Base-by-base conservation (phyloP, 2,888 invertebrate species). In the Amphipyra berbera region DNA sequence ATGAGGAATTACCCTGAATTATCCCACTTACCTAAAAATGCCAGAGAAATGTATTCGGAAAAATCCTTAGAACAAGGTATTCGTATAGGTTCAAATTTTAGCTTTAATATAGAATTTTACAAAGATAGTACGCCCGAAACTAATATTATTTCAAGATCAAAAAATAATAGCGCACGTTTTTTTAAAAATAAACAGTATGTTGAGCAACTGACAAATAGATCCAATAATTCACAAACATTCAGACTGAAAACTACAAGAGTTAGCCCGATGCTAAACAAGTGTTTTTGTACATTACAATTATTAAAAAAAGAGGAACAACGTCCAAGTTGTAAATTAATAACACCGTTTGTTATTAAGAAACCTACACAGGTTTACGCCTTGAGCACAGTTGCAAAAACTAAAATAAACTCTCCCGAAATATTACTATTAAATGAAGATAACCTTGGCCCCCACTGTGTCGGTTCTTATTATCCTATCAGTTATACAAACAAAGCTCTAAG, bases 61-160 rank as follows among this genome's bases (percentile, higher is more conserved):
- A 58, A 27, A 14, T 38, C 47, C 15, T 21, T 58, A 0, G 58
- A 48, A 38, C 58, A 49, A 33, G 35, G 8, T 35, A n/a, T 45
- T 5, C 41, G 38, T 10, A n/a, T 67, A 1, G 45, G 45, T 21
- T 73, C 70, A 30, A 61, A 67, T 41, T 57, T 70, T 12, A 67
- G 61, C 45, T 73, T 67, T n/a, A 57, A 54, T 57, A 44, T 73
- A 49, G 49, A 56, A 12, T 54, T 57, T 30, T 67, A 48, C 6
- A 73, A 70, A 54, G 12, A 38, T 5, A 7, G 30, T 10, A 8
- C 14, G n/a, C 10, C 38, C 6, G 49, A 30, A 14, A 56, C 45
- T 21, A 45, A 49, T 27, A 5, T 38, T 15, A 10, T 41, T 7
- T 35, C 53, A 30, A 30, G 6, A 5, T 13, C 48, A 50, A 58